A percentile compares a stretch with the other conserved stretches of the same genome.
phyloP scores from a whole-genome alignment of 2,797 vertebrate species.

The Potorous gilbertii region DNA sequence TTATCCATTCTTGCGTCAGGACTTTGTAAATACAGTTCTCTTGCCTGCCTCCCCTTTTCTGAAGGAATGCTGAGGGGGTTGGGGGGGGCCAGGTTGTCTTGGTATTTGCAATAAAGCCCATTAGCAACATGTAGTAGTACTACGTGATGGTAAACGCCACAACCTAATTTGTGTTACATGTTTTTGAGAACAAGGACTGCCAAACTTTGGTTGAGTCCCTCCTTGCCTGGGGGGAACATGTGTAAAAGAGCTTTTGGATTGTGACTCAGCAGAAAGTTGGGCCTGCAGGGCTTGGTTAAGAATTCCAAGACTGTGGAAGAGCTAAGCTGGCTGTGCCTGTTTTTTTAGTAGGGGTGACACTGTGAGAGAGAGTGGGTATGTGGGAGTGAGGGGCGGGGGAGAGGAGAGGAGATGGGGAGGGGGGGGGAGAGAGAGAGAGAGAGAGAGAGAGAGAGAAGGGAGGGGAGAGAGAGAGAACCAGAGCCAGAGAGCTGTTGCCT shows the following conservation, averaged over 20 bases:
- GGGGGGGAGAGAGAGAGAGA: no score
- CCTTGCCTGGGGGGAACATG: neutral
- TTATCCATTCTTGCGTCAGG: slow-evolving; percentile 73
- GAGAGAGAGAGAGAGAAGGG: no score
- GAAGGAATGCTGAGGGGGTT: neutral
- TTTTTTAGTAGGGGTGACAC: neutral
- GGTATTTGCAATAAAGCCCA: neutral
- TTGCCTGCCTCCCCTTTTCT: neutral
- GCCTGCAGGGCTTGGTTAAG: neutral
- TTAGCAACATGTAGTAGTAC: neutral
- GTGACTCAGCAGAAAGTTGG: neutral
- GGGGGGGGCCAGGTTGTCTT: neutral
- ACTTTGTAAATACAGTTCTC: slow-evolving; percentile 26
- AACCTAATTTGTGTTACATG: slow-evolving; percentile 25
- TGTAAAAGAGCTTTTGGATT: slow-evolving; percentile 43
- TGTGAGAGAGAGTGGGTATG: no score
- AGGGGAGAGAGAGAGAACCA: neutral
- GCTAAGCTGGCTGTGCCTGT: neutral
- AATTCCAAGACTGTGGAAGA: neutral
- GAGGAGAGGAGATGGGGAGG: no score
- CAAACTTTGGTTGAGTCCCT: slow-evolving; percentile 3
- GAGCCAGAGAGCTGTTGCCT: neutral
- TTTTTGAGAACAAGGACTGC: slow-evolving; percentile 50
- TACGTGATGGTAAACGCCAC: slow-evolving; percentile 33
- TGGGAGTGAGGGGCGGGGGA: no score